Evolutionary conservation across 2,888 invertebrate genomes (phyloP).

Genomic region (Ornithoptera priamus): DNA sequence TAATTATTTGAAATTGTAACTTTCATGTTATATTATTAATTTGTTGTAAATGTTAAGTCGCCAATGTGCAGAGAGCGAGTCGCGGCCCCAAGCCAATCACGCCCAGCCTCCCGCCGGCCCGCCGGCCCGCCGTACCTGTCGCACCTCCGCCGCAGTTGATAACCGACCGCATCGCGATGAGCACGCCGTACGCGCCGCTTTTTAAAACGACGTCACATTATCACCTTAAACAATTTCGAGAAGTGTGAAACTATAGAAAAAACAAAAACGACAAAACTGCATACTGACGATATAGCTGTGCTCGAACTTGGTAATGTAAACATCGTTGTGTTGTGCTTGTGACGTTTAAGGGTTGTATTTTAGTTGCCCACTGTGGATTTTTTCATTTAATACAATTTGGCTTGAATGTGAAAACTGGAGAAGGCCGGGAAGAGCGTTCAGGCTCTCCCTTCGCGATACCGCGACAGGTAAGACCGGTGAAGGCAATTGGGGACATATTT

Average conservation of each 20-base stretch:
- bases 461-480: conserved; percentile 54
- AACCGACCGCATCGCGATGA: conserved; percentile 58
- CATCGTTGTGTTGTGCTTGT: conserved; percentile 26
- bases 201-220: conserved; percentile 20
- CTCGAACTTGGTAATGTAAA: conserved; percentile 18
- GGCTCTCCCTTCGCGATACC: conserved; percentile 54
- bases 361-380: conserved; percentile 7
- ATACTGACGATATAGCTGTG: conserved; percentile 25
- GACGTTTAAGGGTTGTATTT: conserved; percentile 17
- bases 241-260: not conserved
- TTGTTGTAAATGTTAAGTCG: conserved; percentile 15
- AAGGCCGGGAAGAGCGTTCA: conserved; percentile 60
- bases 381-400: conserved; percentile 36
- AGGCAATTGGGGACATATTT: not conserved
- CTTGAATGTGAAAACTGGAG: conserved; percentile 64
- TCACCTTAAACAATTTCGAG: too few species aligned
- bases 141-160: conserved; percentile 57
- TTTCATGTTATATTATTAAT: conserved; percentile 3
- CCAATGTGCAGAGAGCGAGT: conserved; percentile 42
- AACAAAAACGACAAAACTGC: not conserved
- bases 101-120: conserved; percentile 61
- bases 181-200: conserved; percentile 46
- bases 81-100: conserved; percentile 43
- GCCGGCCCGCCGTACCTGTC: conserved; percentile 41
- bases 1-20: not conserved